These are phyloP conservation scores for Pangasius macronema DNA, from an alignment of 2,797 vertebrate species.

Conservation along the genomic window DNA sequence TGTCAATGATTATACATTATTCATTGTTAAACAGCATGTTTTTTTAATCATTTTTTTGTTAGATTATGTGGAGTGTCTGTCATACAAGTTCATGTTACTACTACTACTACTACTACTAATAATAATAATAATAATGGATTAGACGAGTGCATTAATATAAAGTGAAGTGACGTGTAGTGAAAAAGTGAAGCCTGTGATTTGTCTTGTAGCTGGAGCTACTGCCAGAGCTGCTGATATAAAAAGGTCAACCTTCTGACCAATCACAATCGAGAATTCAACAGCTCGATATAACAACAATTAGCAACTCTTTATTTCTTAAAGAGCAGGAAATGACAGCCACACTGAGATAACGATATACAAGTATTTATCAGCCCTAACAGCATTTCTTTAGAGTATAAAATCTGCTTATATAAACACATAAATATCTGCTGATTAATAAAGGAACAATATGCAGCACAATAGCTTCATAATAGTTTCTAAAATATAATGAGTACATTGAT, in stretches of 20 bases:
- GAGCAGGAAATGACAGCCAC: background rate
- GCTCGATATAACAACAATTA: background rate
- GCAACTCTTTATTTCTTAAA: background rate
- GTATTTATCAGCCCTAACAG: background rate
- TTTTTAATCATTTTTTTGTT: background rate
- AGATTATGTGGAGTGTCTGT: no score
- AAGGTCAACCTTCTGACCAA: background rate
- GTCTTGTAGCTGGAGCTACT: background rate
- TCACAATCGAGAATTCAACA: background rate
- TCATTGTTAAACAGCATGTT: background rate
- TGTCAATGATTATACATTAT: background rate
- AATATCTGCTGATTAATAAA: slow-evolving; percentile 12
- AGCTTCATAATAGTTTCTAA: background rate
- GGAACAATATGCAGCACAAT: background rate
- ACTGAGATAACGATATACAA: background rate
- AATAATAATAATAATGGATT: background rate
- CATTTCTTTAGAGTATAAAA: background rate
- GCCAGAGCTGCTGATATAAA: background rate
- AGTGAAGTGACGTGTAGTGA: background rate
- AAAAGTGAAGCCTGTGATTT: background rate
- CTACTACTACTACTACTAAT: background rate
- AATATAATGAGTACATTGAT: slow-evolving; percentile 9
- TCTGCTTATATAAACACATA: slow-evolving; percentile 7
- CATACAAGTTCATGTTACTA: background rate
- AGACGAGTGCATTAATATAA: background rate